phyloP scores from a whole-genome alignment of 1,140 invertebrate genomes.

The Phthorimaea operculella region DNA sequence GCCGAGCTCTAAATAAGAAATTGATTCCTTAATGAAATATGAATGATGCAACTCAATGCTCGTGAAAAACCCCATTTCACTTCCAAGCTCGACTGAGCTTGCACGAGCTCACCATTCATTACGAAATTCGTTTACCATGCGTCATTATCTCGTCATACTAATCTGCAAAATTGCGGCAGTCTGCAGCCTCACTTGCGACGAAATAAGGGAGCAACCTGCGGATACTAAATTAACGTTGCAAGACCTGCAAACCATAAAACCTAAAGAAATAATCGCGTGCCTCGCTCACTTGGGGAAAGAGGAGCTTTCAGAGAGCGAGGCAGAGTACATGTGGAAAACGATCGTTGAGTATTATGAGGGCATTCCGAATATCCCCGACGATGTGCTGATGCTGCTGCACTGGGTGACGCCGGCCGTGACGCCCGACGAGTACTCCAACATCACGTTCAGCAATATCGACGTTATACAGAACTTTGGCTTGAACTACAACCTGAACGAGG shows the following conservation, averaged over 20 bases:
- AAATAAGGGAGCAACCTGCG: slow-evolving; percentile 30
- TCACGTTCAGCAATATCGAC: slow-evolving; percentile 61
- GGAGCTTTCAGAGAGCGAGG: slow-evolving; percentile 28
- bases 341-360: slow-evolving; percentile 38
- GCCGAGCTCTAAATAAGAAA: no score
- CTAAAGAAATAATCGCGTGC: slow-evolving; percentile 42
- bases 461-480: slow-evolving; percentile 63
- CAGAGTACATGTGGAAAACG: slow-evolving; percentile 47
- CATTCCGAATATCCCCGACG: slow-evolving; percentile 50
- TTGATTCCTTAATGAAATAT: no score
- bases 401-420: slow-evolving; percentile 60
- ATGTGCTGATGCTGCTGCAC: slow-evolving; percentile 46
- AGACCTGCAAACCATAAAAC: slow-evolving; percentile 36
- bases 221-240: slow-evolving; percentile 22
- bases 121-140: neutral
- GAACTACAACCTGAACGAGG: slow-evolving; percentile 47
- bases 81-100: neutral
- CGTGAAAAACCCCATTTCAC: neutral
- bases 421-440: slow-evolving; percentile 54
- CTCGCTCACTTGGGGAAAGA: slow-evolving; percentile 40
- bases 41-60: neutral
- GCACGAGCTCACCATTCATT: neutral
- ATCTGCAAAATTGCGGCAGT: neutral
- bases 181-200: slow-evolving; percentile 25
- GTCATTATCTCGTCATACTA: slow-evolving; percentile 3